Percentiles rank a stretch among this genome's conserved stretches.
These are phyloP conservation scores for Apamea epomidion DNA, from an alignment of 2,888 invertebrate genomes.

Conservation along the genomic window DNA sequence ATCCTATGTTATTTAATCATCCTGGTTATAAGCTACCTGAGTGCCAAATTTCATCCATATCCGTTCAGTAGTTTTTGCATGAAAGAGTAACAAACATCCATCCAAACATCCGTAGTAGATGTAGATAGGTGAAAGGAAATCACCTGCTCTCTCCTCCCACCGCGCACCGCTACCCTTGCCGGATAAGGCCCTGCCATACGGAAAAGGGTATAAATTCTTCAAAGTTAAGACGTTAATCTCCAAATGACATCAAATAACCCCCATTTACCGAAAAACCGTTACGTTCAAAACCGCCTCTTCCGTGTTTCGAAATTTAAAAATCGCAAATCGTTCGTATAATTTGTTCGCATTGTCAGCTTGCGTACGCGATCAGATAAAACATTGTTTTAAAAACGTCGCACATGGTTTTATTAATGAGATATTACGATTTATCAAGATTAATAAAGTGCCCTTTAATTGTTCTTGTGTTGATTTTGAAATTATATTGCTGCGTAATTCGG, in stretches of 20 bases:
- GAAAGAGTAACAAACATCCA: too few relatives aligned
- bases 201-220: neutral
- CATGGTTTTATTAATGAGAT: conserved; percentile 64
- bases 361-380: conserved; percentile 69
- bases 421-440: conserved; percentile 65
- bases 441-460: conserved; percentile 59
- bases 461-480: conserved; percentile 60
- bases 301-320: conserved; percentile 72
- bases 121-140: neutral
- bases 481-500: conserved; percentile 8
- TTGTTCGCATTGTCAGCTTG: conserved; percentile 81
- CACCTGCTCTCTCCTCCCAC: neutral
- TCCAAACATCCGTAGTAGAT: too few relatives aligned
- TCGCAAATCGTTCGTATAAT: conserved; percentile 67
- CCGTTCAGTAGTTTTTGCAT: too few relatives aligned
- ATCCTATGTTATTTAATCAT: too few relatives aligned
- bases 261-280: conserved; percentile 58
- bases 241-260: conserved; percentile 40
- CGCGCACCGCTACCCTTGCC: neutral
- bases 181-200: neutral
- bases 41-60: too few relatives aligned
- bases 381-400: conserved; percentile 62
- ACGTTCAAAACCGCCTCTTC: conserved; percentile 70
- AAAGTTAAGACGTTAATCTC: conserved; percentile 29
- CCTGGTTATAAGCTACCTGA: too few relatives aligned